phyloP scores from a whole-genome alignment of 2,113 vertebrate species.

The Ibidorhyncha struthersii region DNA sequence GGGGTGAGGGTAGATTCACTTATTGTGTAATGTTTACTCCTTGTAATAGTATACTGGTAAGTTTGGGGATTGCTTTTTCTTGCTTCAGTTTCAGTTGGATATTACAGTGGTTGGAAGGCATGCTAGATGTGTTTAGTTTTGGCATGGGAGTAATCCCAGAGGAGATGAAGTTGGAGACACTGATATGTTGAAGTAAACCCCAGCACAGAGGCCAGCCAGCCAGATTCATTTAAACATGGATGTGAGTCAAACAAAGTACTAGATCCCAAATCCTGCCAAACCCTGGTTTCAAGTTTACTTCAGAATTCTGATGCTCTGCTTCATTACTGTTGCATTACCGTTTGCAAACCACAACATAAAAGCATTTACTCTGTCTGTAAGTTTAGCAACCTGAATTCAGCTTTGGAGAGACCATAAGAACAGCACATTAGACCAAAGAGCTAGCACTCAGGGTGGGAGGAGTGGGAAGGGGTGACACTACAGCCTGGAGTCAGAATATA shows the following conservation, averaged over 20 bases:
- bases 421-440: background rate
- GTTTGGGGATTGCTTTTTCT: background rate
- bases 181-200: background rate
- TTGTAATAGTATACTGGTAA: background rate
- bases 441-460: background rate
- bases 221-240: slow-evolving; percentile 1
- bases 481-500: background rate
- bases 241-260: background rate
- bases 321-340: background rate
- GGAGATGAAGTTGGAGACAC: background rate
- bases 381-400: background rate
- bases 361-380: background rate
- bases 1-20: background rate
- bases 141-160: background rate
- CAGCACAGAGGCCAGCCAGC: background rate
- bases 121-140: background rate
- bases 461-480: background rate
- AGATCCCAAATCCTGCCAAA: background rate
- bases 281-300: background rate
- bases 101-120: background rate
- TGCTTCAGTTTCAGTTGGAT: background rate
- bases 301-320: background rate
- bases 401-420: background rate
- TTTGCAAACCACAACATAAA: background rate
- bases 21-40: background rate